Percentiles rank a stretch among this genome's conserved stretches.
These are phyloP conservation scores for Drosophila orena DNA, from an alignment of 1,140 invertebrate species.

Conservation along the genomic window DNA sequence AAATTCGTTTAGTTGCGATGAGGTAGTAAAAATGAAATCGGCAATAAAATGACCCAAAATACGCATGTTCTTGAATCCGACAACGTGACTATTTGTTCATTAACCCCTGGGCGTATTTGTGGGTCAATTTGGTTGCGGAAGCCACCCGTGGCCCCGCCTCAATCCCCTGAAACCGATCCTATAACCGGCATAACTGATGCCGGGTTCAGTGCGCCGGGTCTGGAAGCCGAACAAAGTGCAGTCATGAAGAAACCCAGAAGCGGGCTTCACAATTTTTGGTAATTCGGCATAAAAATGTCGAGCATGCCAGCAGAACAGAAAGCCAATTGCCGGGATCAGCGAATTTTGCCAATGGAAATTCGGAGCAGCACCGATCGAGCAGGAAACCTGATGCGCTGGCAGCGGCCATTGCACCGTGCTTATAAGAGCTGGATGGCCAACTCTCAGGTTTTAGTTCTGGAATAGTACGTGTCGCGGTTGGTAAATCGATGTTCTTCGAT, in stretches of 20 bases:
- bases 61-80: background rate
- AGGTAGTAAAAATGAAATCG: background rate
- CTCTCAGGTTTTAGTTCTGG: constrained; percentile 67
- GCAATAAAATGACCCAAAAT: constrained; percentile 16
- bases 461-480: constrained; percentile 38
- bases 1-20: background rate
- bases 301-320: constrained; percentile 65
- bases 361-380: constrained; percentile 36
- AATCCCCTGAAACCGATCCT: constrained; percentile 3
- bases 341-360: constrained; percentile 51
- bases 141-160: constrained; percentile 35
- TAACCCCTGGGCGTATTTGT: constrained; percentile 59
- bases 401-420: constrained; percentile 70
- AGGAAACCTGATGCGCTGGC: constrained; percentile 77
- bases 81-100: constrained; percentile 59
- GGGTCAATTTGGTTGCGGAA: constrained; percentile 76
- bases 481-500: background rate
- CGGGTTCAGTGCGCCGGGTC: constrained; percentile 31
- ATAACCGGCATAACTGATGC: background rate
- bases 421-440: constrained; percentile 69
- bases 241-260: constrained; percentile 17
- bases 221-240: constrained; percentile 50
- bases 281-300: constrained; percentile 79
- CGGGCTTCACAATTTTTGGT: constrained; percentile 53
- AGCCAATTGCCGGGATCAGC: constrained; percentile 59